These are phyloP conservation scores for Andrena bicolor DNA, from an alignment of 2,888 invertebrate genomes.

Conservation along the genomic window DNA sequence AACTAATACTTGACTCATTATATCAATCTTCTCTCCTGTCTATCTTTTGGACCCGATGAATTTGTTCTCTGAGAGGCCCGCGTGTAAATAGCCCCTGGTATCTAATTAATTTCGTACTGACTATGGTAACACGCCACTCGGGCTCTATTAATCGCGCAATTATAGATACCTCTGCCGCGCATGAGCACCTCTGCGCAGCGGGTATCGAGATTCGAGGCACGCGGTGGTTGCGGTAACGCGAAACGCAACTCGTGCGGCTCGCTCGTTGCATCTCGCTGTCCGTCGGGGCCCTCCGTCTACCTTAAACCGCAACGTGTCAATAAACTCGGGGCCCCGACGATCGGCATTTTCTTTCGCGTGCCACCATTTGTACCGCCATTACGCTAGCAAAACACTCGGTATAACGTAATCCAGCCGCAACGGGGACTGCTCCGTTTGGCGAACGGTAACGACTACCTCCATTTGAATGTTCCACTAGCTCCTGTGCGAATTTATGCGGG, in stretches of 20 bases:
- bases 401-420: constrained; percentile 33
- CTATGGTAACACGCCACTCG: too few species aligned
- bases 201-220: constrained; percentile 18
- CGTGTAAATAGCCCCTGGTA: too few species aligned
- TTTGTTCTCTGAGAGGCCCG: too few species aligned
- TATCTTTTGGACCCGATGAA: too few species aligned
- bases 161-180: background rate
- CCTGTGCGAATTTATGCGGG: background rate
- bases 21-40: too few species aligned
- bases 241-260: constrained; percentile 51
- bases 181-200: constrained; percentile 23
- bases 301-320: constrained; percentile 62
- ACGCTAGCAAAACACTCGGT: constrained; percentile 30
- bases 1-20: too few species aligned
- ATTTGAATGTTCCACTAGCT: background rate
- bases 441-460: background rate
- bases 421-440: background rate
- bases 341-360: constrained; percentile 29
- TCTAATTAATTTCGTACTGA: too few species aligned
- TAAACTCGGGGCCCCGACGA: constrained; percentile 47
- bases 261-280: constrained; percentile 38
- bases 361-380: constrained; percentile 35
- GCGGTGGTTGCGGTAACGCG: constrained; percentile 57
- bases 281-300: constrained; percentile 37
- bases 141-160: constrained; percentile 9